Base-by-base conservation (phyloP, 2,888 invertebrate species). In the Eristalis pertinax region DNA sequence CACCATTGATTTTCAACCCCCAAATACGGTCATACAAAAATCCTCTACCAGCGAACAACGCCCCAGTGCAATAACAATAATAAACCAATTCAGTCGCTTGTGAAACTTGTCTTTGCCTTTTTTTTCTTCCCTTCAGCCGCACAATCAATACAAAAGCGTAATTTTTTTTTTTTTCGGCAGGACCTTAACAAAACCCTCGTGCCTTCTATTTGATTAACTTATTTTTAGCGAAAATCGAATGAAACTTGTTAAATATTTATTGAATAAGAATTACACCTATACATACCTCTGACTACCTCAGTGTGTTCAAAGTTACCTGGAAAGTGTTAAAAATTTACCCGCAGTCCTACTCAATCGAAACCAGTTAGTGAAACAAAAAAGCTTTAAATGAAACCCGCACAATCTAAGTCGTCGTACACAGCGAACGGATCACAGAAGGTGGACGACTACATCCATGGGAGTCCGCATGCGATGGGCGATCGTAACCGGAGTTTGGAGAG, bases 51-150 rank as follows among this genome's bases (percentile, higher is more conserved):
- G 65, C 13, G 63, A 80, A 84, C 84, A 84, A 84, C 84, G 84
- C 84, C 84, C 84, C 84, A 84, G 84, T 84, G 75, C 80, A 84
- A 84, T 84, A 84, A 84, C 84, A 84, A 84, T 80, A 84, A 84
- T 84, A 84, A 84, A 84, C 69, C 72, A 75, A 67, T 80, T 56
- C 75, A 74, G 84, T 84, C 75, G 84, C 75, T 69, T 75, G 62
- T 63, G 73, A 60, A 62, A 50, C 50, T 73, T 15, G 50, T 32
- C 63, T 77, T 73, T 22, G 64, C 32, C 29, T 72, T 69, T 68
- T 67, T 41, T 50, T 67, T 65, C 56, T 75, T 84, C 56, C 29
- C 29, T 35, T 67, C 41, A 63, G 65, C 65, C 84, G 69, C 80
- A 84, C 80, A 80, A 84, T 84, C 74, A 84, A 63, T 74, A 73